Evolutionary conservation across 92 coral and sea anemone species (phyloP), one percentile per base, ranked within the genome.

Genomic region (Palythoa heliodiscus): DNA sequence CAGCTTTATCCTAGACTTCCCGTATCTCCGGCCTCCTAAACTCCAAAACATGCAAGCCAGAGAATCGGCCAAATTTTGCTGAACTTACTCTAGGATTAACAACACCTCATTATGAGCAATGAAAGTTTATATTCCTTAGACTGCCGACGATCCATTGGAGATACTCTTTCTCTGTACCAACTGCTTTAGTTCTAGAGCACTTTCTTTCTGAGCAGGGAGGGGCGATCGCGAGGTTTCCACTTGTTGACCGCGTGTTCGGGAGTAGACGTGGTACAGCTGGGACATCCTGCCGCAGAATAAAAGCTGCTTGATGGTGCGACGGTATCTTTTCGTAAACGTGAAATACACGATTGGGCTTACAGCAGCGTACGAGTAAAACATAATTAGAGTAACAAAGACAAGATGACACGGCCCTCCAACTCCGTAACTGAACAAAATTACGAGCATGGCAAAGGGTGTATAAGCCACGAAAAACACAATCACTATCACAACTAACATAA

Each of bases 281-380:
- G 81, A 24, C 23, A 25, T 24, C 43, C 17, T 53, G 13, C 67
- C 67, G 11, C 47, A 25, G 4, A 17, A 20, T 48, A 76, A 11
- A 47, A 76, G 38, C 64, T 29, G 66, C 48, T 40, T 54, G 20
- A 76, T 19, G 22, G 29, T 37, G 48, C 43, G 68, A 54, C 81
- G 63, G 81, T 76, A 76, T 6, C 38, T 76, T 54, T 76, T 76
- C 14, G 66, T 76, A 54, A 52, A 76, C 63, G 53, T 68, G 40
- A 76, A 76, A n/a, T 76, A 76, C 22, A 76, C 81, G 5, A 25
- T 47, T 8, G 81, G 81, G 24, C 53, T 76, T 12, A 76, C 40
- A 2, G 81, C 81, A 76, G 81, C 53, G 50, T 76, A 76, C 9
- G 81, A 22, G 67, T 76, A 76, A 35, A 76, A 76, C 47, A 76